Evolutionary conservation across 2,888 invertebrate species (phyloP).

Genomic region (Calameuta idolon): DNA sequence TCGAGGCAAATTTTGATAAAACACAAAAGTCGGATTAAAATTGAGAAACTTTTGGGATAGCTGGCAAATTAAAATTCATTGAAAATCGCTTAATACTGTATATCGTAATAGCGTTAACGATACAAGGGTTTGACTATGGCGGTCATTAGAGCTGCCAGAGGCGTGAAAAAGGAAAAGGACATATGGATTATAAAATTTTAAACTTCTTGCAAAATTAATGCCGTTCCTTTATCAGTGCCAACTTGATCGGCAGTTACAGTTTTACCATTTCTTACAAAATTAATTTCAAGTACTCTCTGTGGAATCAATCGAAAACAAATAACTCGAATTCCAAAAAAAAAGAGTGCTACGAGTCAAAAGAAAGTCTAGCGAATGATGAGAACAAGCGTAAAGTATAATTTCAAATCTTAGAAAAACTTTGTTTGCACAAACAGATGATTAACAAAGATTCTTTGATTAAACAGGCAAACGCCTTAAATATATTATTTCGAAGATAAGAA

Average conservation of each 20-base stretch:
- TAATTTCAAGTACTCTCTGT: neutral
- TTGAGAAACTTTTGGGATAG: neutral
- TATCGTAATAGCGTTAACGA: conserved; percentile 9
- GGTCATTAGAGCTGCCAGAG: conserved; percentile 1
- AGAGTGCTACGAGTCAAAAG: neutral
- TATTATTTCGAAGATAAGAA: neutral
- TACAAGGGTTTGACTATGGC: conserved; percentile 1
- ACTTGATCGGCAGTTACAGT: neutral
- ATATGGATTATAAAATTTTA: neutral
- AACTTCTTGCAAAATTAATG: neutral
- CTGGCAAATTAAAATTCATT: neutral
- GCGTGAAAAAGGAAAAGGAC: neutral
- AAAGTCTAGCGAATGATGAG: neutral
- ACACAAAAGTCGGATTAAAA: neutral
- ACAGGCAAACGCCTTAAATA: neutral
- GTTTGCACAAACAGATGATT: neutral
- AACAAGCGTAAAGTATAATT: neutral
- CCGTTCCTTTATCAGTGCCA: neutral
- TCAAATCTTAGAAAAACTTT: neutral
- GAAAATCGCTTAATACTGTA: conserved; percentile 13
- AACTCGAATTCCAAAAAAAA: neutral
- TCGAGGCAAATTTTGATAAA: neutral
- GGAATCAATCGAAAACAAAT: neutral
- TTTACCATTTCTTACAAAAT: neutral
- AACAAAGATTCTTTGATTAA: neutral